Evolutionary conservation across 2,888 invertebrate genomes (phyloP).

Genomic region (Asteroscopus sphinx): DNA sequence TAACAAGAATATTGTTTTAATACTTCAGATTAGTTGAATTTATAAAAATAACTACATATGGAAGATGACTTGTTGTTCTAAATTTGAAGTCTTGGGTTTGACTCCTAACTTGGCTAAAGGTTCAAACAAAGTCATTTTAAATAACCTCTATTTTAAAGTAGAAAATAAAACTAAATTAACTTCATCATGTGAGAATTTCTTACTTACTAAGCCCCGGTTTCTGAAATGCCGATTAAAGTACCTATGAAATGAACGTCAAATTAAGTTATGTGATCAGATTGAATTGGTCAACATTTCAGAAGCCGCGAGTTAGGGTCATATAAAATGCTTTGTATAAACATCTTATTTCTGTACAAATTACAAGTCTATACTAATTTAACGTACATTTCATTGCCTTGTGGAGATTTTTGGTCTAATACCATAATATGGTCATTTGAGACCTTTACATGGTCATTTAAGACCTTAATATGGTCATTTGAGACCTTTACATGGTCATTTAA

Average conservation of each 20-base stretch:
- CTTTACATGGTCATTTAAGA: too few species aligned
- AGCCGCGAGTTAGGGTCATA: slow-evolving; percentile 17
- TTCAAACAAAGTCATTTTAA: not conserved
- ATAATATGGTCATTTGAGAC: too few species aligned
- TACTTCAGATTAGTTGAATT: slow-evolving; percentile 19
- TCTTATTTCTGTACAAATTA: slow-evolving; percentile 31
- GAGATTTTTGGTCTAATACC: slow-evolving; percentile 7
- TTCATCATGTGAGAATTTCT: slow-evolving; percentile 10
- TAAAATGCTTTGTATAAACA: slow-evolving; percentile 22
- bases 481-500: too few species aligned
- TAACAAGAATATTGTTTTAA: slow-evolving; percentile 18
- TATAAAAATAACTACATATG: slow-evolving; percentile 40
- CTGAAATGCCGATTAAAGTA: too few species aligned
- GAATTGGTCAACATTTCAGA: too few species aligned
- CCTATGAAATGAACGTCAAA: too few species aligned
- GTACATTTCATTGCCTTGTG: slow-evolving; percentile 28
- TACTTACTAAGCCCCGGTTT: not conserved
- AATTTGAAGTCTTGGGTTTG: slow-evolving; percentile 1
- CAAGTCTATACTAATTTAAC: slow-evolving; percentile 16
- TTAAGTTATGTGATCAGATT: too few species aligned
- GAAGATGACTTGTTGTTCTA: slow-evolving; percentile 25
- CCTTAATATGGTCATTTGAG: too few species aligned
- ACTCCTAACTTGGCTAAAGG: slow-evolving; percentile 1
- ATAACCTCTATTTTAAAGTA: slow-evolving; percentile 1
- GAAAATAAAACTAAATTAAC: slow-evolving; percentile 28